Evolutionary conservation across 2,888 invertebrate genomes (phyloP), one percentile per base, ranked within the genome.

Genomic region (Nomada fucata): DNA sequence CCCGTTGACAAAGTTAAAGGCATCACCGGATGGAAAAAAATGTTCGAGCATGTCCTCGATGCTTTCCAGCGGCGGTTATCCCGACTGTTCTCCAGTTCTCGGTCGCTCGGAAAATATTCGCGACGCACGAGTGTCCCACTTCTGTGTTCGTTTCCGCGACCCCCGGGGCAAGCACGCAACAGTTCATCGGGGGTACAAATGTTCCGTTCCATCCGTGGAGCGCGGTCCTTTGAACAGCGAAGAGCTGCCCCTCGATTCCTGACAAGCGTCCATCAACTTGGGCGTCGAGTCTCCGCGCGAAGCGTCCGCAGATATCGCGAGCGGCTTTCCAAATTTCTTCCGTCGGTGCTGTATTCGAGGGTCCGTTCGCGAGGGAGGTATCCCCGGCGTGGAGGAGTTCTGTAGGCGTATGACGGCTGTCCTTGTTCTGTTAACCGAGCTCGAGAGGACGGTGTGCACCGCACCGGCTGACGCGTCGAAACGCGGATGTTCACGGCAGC

Each of bases 371-470:
- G 71, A 61, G 26, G 61, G 55, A 57, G 47, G 26, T 53, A 4
- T 26, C 11, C 78, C 47, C 23, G 42, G 60, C 65, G 79, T 57
- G 18, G 60, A 63, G 63, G 61, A 47, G 29, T 36, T 47, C 29
- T 29, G 60, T 59, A 60, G 52, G 64, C 44, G 60, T 42, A 61
- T 47, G 42, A n/a, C 26, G 23, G 61, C 67, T 55, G 36, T 61
- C 67, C 13, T 53, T 47, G 29, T 55, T 9, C 53, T 72, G 60
- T 26, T 68, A 20, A 50, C 13, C 47, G 53, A 23, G 59, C 20
- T 42, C 67, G 61, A 23, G 13, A 15, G 71, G 5, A 13, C 36
- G 64, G 63, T 7, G 65, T 47, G 61, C 47, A 68, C 47, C 36
- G 75, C 47, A 57, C 47, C 47, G n/a, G 11, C 47, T 10, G 26